A percentile compares a stretch with the other conserved stretches of the same genome.
Evolutionary conservation across 2,797 vertebrate genomes (phyloP).

Genomic region (Hydrophis major): DNA sequence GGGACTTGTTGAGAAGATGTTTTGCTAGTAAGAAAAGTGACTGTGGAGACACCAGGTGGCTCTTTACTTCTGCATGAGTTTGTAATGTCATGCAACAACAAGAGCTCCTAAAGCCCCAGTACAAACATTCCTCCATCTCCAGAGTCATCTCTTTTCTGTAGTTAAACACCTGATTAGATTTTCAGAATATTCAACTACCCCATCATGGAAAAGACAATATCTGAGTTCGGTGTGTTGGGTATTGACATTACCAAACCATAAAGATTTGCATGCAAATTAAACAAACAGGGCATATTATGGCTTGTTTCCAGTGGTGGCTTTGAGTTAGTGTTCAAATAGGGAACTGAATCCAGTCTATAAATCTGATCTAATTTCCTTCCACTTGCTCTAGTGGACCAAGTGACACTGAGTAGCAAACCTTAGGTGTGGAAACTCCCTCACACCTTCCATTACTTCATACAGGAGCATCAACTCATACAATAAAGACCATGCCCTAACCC

Average conservation of each 20-base stretch:
- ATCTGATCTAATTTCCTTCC: neutral
- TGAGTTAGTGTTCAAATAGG: neutral
- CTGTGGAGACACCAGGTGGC: slow-evolving; percentile 32
- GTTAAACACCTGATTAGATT: slow-evolving; percentile 32
- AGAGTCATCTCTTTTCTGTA: slow-evolving; percentile 1
- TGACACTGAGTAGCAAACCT: neutral
- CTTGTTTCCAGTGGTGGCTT: neutral
- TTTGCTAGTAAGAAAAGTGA: slow-evolving; percentile 47
- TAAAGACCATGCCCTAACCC: neutral
- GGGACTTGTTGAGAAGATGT: slow-evolving; percentile 34
- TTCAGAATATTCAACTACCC: slow-evolving; percentile 21
- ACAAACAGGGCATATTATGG: neutral
- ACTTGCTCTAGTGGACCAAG: neutral
- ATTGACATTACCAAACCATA: slow-evolving; percentile 11
- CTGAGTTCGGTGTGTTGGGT: slow-evolving; percentile 9
- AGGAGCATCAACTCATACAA: neutral
- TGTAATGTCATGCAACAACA: slow-evolving; percentile 40
- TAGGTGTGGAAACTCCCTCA: neutral
- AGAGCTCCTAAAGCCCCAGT: slow-evolving; percentile 5
- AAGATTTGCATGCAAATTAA: neutral
- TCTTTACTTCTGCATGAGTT: slow-evolving; percentile 20
- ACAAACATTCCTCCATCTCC: neutral
- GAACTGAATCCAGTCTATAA: neutral
- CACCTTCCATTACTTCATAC: neutral
- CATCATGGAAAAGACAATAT: neutral